Base-by-base conservation (phyloP, 1,140 invertebrate genomes). In the Drosophila arawakana region DNA sequence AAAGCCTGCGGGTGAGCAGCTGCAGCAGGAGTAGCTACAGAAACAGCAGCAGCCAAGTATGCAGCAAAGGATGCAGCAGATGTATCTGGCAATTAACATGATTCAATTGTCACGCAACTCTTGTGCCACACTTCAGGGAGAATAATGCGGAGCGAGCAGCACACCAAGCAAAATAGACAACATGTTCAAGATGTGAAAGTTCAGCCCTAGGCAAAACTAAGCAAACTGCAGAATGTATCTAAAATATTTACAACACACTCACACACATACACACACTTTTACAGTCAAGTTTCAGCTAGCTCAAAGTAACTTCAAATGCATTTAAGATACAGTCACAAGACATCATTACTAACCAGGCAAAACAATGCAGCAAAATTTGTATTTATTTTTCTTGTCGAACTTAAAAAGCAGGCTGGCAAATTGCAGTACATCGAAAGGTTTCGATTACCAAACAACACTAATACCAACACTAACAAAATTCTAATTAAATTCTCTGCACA, bases 51-150 rank as follows among this genome's bases (percentile, higher is more conserved):
- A 66, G 59, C 61, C 18, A 21, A 69, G 41, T 18, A 66, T 30
- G 35, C 71, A 75, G 59, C 78, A 82, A 72, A 65, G 55, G 35
- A 35, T 59, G 52, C 67, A 70, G 84, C 70, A 83, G 84, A 83
- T 69, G 80, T 74, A 88, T 70, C 65, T 74, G 84, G 81, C 84
- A 89, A 89, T 89, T 89, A 89, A 90, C 85, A 89, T 89, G 84
- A 89, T 89, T 89, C 78, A 89, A 84, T 89, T 84, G 85, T 65
- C 84, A 78, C 63, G 75, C 78, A 81, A 84, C 80, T 84, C 81
- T 80, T 81, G 84, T 89, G 84, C 84, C 84, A 89, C 80, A 89
- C 66, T 81, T 78, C 75, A 81, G 80, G 85, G 63, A 44, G 67
- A 21, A 50, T 71, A 57, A 57, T 18, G 63, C 61, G 44, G 43